Evolutionary conservation across 2,113 vertebrate species (phyloP), one percentile per base, ranked within the genome.

Genomic region (Siphamia tubifer): DNA sequence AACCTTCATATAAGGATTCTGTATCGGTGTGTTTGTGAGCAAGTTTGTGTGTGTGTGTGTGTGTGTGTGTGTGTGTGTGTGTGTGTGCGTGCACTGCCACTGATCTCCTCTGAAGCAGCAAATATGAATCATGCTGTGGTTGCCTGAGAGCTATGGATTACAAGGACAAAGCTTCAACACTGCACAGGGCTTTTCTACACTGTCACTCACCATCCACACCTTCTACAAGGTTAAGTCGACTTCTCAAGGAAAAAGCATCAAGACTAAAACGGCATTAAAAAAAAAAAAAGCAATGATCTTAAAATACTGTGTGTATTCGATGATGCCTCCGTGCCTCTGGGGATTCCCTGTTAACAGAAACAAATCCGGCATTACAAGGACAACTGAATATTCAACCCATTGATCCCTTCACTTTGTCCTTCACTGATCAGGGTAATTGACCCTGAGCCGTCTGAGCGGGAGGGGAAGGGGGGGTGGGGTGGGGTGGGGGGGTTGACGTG

Each of bases 401-500:
- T 75, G 83, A 87, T 86, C 72, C 45, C 25, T 43, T 76, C 64
- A 55, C 72, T 76, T 55, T 62, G 81, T 85, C 81, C 77, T 77
- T 77, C 68, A 87, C 60, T 36, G 81, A 87, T 90, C 68, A 31
- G 75, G 44, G 52, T 83, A 83, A 85, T 82, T 86, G 77, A 85
- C 77, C 79, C 62, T 19, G 75, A 85, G 65, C 54, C 8, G 25
- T 74, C 69, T 51, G 35, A 76, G 64, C 58, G 8, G 6, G 64
- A n/a, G n/a, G n/a, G n/a, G n/a, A 28, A 55, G 56, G 42, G 47
- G n/a, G 23, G 31, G 58, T 53, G 42, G 47, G n/a, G 23, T 74
- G 31, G 58, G 56, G 42, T n/a, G 31, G 58, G 56, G 42, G 47
- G n/a, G 23, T 74, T 43, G 51, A 65, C 60, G 77, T 64, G 52